These are phyloP conservation scores for Xiphophorus birchmanni DNA, from an alignment of 2,797 vertebrate species.

Conservation along the genomic window DNA sequence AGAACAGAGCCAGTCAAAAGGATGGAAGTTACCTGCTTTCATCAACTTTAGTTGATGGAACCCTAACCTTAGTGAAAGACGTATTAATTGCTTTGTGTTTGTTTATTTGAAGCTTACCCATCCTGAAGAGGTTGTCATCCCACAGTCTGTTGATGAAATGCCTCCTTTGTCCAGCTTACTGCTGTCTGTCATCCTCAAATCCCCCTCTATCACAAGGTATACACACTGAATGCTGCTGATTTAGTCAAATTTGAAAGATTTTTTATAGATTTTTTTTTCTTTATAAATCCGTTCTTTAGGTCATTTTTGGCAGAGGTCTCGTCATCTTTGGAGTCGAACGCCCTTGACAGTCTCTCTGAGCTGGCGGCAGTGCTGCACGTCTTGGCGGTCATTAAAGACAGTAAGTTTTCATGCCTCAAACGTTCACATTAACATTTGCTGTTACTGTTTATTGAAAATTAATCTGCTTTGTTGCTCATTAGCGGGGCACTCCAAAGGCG, in stretches of 20 bases:
- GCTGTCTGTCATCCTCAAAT: conserved; percentile 83
- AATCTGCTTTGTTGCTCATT: conserved; percentile 1
- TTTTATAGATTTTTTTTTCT: neutral
- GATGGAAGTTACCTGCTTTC: neutral
- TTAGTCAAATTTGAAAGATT: neutral
- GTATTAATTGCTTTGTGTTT: neutral
- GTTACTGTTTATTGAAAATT: neutral
- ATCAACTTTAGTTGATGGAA: neutral
- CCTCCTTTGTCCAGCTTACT: conserved; percentile 87
- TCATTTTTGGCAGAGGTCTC: conserved; percentile 86
- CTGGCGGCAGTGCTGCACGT: conserved; percentile 85
- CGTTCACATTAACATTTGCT: neutral
- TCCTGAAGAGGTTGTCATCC: conserved; percentile 77
- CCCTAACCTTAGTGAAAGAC: neutral
- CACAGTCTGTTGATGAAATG: conserved; percentile 83
- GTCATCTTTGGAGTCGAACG: conserved; percentile 81
- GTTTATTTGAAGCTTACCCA: conserved; percentile 75
- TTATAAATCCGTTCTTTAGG: conserved; percentile 67
- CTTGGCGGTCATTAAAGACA: conserved; percentile 80
- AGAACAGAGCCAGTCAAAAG: neutral
- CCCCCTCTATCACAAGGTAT: conserved; percentile 84
- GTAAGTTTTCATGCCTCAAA: conserved; percentile 74
- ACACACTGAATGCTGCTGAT: conserved; percentile 14
- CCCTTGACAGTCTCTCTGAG: conserved; percentile 83
- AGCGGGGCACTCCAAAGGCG: conserved; percentile 76